Evolutionary conservation across 2,888 invertebrate genomes (phyloP).

Genomic region (Zygaena filipendulae): DNA sequence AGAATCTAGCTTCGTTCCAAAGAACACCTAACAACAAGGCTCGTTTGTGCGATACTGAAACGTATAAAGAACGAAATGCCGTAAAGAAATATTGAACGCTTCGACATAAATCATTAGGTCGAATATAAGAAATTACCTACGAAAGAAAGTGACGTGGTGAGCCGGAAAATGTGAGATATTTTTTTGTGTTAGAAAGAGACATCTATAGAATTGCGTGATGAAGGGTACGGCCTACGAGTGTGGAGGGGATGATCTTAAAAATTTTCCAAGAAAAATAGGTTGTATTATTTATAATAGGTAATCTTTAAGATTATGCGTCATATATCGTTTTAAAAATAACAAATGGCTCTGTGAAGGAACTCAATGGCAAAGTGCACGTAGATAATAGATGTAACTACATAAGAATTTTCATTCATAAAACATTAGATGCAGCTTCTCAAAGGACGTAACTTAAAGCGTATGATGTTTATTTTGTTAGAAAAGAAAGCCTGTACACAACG

Average conservation of each 20-base stretch:
- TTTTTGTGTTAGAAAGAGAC: conserved; percentile 56
- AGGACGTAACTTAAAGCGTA: conserved; percentile 61
- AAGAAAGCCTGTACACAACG: conserved; percentile 62
- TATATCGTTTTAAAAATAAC: no score
- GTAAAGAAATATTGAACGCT: conserved; percentile 19
- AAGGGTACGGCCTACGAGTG: conserved; percentile 58
- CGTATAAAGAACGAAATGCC: conserved; percentile 18
- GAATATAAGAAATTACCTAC: conserved; percentile 19
- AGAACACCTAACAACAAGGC: no score
- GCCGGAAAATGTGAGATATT: conserved; percentile 46
- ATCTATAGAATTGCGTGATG: conserved; percentile 52
- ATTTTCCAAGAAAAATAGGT: no score
- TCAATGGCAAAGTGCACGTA: no score
- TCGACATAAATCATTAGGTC: conserved; percentile 16
- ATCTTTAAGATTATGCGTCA: conserved; percentile 29
- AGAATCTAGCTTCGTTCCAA: no score
- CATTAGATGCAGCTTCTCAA: conserved; percentile 55
- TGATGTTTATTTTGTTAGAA: conserved; percentile 65
- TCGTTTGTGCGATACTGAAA: conserved; percentile 20
- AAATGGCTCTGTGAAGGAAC: no score
- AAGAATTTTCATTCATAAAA: conserved; percentile 55
- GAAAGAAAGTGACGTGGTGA: conserved; percentile 34
- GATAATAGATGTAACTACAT: no score
- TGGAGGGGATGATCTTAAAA: conserved; percentile 63
- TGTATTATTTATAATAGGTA: conserved; percentile 34